Evolutionary conservation across 1,140 invertebrate species (phyloP), one percentile per base, ranked within the genome.

Genomic region (Oncopodura yosiiana): DNA sequence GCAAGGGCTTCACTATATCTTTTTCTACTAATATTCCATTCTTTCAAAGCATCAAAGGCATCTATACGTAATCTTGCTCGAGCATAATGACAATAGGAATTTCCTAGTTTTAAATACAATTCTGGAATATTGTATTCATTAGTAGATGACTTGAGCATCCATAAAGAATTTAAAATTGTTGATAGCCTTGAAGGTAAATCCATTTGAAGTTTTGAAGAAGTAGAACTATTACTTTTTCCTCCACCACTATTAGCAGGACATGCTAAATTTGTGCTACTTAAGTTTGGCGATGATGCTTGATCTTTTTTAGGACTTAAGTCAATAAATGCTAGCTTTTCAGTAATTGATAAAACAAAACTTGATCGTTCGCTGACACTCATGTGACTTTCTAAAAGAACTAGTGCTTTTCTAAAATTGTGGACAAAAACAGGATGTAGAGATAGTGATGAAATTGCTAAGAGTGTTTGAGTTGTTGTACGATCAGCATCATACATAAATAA

Each of bases 291-390:
- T 23, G 58, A 58, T 53, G 61, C 62, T 14, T 58, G 49, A 4
- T 61, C 24, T n/a, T n/a, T n/a, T n/a, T n/a, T n/a, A n/a, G n/a
- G n/a, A n/a, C n/a, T n/a, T n/a, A n/a, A n/a, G 39, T 64, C 62
- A 44, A 64, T 64, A 48, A 58, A 64, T 21, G 41, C 59, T 11
- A 64, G 39, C 16, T 64, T 64, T 44, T 64, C 62, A 1, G 62
- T 59, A 14, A 64, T 64, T 3, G 50, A 48, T 19, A 64, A 26
- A 19, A 64, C 51, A 45, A 64, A 64, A 43, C 58, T 61, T 8
- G 62, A 64, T n/a, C 62, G 37, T 19, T 64, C 62, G 45, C 59
- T 64, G 2, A 64, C 37, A 42, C 62, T 61, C 30, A 64, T 52
- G 4, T 45, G 53, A 23, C 53, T 46, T 41, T 64, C 62, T 18